phyloP scores from a whole-genome alignment of 2,113 vertebrate species.

The Phalacrocorax carbo region DNA sequence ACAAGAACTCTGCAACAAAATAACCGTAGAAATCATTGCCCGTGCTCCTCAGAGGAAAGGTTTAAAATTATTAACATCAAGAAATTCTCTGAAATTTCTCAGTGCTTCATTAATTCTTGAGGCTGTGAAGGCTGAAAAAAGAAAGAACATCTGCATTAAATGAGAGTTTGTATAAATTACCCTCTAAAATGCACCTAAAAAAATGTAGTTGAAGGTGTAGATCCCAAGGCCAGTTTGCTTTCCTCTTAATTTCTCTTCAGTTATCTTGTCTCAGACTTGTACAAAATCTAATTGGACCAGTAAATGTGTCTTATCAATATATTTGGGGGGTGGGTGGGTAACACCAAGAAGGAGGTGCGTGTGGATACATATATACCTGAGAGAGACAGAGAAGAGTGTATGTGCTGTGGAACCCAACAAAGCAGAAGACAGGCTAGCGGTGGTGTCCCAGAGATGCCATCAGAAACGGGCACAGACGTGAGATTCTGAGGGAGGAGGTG shows the following conservation, averaged over 20 bases:
- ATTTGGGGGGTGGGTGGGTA: neutral
- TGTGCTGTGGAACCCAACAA: neutral
- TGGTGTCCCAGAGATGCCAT: neutral
- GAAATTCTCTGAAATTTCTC: conserved; percentile 43
- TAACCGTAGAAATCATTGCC: neutral
- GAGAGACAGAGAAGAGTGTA: neutral
- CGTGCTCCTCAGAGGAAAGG: conserved; percentile 16
- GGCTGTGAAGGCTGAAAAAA: conserved; percentile 55
- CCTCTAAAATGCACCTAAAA: conserved; percentile 62
- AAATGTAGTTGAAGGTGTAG: conserved; percentile 46
- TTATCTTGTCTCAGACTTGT: conserved; percentile 33
- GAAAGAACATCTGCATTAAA: conserved; percentile 64
- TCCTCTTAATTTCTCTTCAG: conserved; percentile 50
- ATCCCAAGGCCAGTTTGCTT: conserved; percentile 46
- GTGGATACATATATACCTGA: neutral
- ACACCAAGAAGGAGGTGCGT: neutral
- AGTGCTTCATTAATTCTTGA: conserved; percentile 57
- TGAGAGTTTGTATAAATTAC: conserved; percentile 64
- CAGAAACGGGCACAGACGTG: neutral
- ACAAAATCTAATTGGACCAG: conserved; percentile 41
- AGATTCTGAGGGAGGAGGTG: neutral
- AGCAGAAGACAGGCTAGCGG: neutral
- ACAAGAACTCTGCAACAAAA: neutral
- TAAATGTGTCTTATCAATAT: conserved; percentile 14
- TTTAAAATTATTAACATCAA: conserved; percentile 55